Conservation (phyloP, 2,113 vertebrate species). For the Pantherophis guttatus region DNA sequence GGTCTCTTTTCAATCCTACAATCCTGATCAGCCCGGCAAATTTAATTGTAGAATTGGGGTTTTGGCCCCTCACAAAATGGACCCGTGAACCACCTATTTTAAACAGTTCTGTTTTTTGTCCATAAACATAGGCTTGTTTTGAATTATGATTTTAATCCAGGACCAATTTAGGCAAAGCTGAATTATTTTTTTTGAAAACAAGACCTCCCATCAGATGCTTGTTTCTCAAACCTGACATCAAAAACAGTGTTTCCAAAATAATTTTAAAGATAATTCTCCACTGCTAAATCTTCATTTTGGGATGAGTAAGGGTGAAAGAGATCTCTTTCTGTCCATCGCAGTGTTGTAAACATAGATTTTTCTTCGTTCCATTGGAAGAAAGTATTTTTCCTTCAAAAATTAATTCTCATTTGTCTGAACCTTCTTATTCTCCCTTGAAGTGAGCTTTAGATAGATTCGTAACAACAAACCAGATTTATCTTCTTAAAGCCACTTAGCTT, state of each 20-base stretch:
- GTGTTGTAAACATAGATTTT: neutral
- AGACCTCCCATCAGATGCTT: neutral
- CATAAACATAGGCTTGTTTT: neutral
- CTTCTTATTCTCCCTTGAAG: neutral
- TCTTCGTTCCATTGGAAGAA: neutral
- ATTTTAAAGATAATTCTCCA: neutral
- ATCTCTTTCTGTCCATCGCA: neutral
- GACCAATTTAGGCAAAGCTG: neutral
- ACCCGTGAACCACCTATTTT: neutral
- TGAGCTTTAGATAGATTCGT: neutral
- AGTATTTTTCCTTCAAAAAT: neutral
- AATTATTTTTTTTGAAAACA: neutral
- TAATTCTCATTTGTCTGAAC: neutral
- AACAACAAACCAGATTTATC: neutral
- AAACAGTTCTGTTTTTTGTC: neutral
- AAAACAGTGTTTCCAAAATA: neutral
- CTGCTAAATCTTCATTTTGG: neutral
- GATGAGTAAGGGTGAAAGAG: neutral
- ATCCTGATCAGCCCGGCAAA: neutral
- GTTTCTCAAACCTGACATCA: neutral
- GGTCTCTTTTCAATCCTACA: neutral
- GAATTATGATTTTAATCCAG: neutral
- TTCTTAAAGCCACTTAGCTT: neutral
- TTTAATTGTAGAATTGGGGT: neutral
- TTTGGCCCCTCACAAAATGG: neutral